These are phyloP conservation scores for Chionoecetes opilio DNA, from an alignment of 1,140 invertebrate genomes.

Conservation along the genomic window DNA sequence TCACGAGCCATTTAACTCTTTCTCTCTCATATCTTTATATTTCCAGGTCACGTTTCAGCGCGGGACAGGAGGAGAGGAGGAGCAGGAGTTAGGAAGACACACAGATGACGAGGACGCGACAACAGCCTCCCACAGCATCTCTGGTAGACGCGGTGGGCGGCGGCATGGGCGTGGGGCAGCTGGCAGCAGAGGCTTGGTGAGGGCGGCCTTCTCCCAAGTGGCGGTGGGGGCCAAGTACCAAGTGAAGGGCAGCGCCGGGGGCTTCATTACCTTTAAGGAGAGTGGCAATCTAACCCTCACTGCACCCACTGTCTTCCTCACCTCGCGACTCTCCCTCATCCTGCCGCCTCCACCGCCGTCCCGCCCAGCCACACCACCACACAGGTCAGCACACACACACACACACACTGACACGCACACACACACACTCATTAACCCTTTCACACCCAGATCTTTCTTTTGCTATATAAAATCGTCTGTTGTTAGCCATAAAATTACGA, in stretches of 20 bases:
- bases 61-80: background rate
- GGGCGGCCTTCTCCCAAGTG: constrained; percentile 75
- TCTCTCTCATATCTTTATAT: background rate
- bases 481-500: too few relatives aligned
- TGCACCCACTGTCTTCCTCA: constrained; percentile 75
- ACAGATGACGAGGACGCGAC: background rate
- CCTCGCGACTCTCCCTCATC: constrained; percentile 67
- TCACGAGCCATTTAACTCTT: too few relatives aligned
- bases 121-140: too few relatives aligned
- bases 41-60: constrained; percentile 53
- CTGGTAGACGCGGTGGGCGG: background rate
- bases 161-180: constrained; percentile 6
- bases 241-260: constrained; percentile 78
- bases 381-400: background rate
- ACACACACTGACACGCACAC: background rate
- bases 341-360: constrained; percentile 49
- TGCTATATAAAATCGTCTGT: too few relatives aligned
- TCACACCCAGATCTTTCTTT: too few relatives aligned
- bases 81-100: background rate
- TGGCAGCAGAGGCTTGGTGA: constrained; percentile 63
- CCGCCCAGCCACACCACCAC: background rate
- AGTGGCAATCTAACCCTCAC: constrained; percentile 75
- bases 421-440: background rate
- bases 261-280: constrained; percentile 79
- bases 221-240: constrained; percentile 75